A percentile compares a stretch with the other conserved stretches of the same genome.
These are phyloP conservation scores for Dendroctonus valens DNA, from an alignment of 1,140 invertebrate genomes.

Conservation along the genomic window DNA sequence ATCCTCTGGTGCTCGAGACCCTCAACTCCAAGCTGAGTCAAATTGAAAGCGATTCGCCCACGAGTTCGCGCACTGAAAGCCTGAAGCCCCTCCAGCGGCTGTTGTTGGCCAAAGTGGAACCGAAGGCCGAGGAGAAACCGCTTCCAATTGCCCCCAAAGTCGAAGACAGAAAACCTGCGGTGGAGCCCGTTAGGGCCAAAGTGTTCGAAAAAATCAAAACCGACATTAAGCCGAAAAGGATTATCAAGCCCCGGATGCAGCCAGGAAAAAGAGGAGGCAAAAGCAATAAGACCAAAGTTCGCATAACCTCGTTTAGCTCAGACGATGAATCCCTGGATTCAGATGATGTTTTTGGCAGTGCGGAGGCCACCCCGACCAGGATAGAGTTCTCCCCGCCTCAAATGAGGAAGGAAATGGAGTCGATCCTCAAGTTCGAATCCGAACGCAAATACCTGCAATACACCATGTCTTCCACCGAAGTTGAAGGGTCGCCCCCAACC, in stretches of 20 bases:
- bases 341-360: constrained; percentile 69
- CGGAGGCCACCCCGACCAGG: constrained; percentile 65
- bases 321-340: constrained; percentile 70
- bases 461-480: constrained; percentile 71
- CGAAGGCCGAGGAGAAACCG: constrained; percentile 32
- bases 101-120: constrained; percentile 48
- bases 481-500: constrained; percentile 67
- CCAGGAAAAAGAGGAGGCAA: constrained; percentile 56
- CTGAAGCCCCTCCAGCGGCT: constrained; percentile 58
- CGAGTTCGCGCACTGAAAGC: constrained; percentile 66
- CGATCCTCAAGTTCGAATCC: constrained; percentile 66
- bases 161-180: constrained; percentile 34
- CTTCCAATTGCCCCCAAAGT: constrained; percentile 29
- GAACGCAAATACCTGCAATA: constrained; percentile 67
- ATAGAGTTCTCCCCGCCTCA: constrained; percentile 69
- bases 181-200: constrained; percentile 44
- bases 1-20: constrained; percentile 63
- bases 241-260: constrained; percentile 55
- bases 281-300: constrained; percentile 61
- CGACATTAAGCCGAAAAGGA: constrained; percentile 55
- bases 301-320: constrained; percentile 69
- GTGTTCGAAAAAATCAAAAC: constrained; percentile 51
- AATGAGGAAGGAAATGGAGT: constrained; percentile 68
- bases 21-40: constrained; percentile 69
- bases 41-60: constrained; percentile 69